Conservation (phyloP, 2,888 invertebrate species). For the Thecocarcelia acutangulata region DNA sequence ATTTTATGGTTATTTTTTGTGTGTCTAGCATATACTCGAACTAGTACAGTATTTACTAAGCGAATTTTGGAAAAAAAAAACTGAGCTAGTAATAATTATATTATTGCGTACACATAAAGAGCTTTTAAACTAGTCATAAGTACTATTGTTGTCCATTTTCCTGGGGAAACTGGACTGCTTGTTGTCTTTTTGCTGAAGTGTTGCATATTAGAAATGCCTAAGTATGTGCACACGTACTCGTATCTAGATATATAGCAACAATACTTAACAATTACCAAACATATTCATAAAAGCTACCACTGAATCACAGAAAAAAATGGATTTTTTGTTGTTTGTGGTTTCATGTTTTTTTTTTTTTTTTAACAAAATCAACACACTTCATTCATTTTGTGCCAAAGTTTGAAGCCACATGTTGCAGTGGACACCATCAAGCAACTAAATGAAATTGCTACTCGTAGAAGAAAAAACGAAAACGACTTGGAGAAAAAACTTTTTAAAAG, state of each 20-base stretch:
- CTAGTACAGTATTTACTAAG: too few relatives aligned
- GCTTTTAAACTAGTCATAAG: too few relatives aligned
- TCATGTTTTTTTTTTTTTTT: background rate
- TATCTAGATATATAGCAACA: background rate
- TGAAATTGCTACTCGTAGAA: background rate
- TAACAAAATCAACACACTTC: constrained; percentile 14
- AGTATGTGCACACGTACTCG: too few relatives aligned
- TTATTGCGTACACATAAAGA: too few relatives aligned
- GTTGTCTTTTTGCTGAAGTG: too few relatives aligned
- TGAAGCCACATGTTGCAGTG: constrained; percentile 44
- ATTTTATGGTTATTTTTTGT: too few relatives aligned
- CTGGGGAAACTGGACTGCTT: too few relatives aligned
- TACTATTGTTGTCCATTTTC: too few relatives aligned
- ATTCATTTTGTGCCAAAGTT: constrained; percentile 27
- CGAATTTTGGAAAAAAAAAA: too few relatives aligned
- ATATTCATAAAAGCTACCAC: background rate
- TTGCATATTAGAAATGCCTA: too few relatives aligned
- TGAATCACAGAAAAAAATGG: background rate
- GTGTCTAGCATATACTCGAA: too few relatives aligned
- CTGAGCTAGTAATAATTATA: too few relatives aligned
- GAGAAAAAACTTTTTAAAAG: constrained; percentile 9
- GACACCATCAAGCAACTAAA: constrained; percentile 29
- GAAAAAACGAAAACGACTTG: background rate
- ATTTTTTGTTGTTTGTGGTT: background rate
- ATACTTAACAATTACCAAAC: background rate